Percentiles rank a stretch among this genome's conserved stretches.
phyloP scores from a whole-genome alignment of 1,140 invertebrate species.

The Phthorimaea operculella region DNA sequence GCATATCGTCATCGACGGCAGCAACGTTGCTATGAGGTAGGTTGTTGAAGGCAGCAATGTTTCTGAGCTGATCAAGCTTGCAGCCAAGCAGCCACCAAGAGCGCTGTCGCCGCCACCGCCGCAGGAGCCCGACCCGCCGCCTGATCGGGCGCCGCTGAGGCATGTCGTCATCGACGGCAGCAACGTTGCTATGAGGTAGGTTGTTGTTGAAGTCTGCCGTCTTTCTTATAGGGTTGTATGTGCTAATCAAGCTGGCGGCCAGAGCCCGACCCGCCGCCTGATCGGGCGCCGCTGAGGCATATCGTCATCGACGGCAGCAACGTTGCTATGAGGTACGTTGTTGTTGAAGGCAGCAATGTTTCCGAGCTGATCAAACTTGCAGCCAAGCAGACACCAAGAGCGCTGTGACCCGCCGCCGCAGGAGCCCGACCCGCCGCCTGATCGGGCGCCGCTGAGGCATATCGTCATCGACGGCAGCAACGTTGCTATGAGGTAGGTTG shows the following conservation, averaged over 20 bases:
- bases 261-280: no score
- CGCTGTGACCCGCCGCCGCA: constrained; percentile 37
- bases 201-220: constrained; percentile 25
- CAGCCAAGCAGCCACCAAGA: constrained; percentile 67
- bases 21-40: constrained; percentile 97
- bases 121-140: constrained; percentile 36
- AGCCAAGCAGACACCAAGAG: constrained; percentile 63
- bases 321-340: constrained; percentile 91
- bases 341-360: no score
- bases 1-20: constrained; percentile 95
- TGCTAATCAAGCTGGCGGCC: constrained; percentile 81
- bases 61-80: constrained; percentile 81
- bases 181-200: constrained; percentile 97
- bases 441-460: constrained; percentile 73
- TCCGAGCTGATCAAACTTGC: constrained; percentile 82
- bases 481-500: constrained; percentile 97
- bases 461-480: constrained; percentile 98
- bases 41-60: constrained; percentile 25
- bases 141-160: constrained; percentile 69
- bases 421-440: constrained; percentile 38
- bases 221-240: no score
- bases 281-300: no score
- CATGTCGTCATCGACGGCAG: constrained; percentile 97
- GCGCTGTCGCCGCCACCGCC: constrained; percentile 37
- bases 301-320: constrained; percentile 99